These are phyloP conservation scores for Anastrepha obliqua DNA, from an alignment of 1,140 invertebrate species.

Conservation along the genomic window DNA sequence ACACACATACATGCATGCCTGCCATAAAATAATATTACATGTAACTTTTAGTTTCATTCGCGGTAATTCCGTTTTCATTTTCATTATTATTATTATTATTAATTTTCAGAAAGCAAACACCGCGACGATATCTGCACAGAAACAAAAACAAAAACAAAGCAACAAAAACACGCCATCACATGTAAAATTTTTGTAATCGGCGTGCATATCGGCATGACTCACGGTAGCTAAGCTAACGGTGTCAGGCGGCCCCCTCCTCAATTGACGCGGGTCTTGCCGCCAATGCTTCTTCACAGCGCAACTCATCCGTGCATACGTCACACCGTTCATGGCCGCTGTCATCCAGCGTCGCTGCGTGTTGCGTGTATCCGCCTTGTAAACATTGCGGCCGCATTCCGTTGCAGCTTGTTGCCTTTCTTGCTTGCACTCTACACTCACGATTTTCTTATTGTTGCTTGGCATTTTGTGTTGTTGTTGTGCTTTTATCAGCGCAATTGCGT, in stretches of 20 bases:
- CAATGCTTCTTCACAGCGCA: background rate
- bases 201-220: slow-evolving; percentile 38
- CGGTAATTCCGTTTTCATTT: slow-evolving; percentile 22
- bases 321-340: background rate
- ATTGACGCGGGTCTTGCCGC: background rate
- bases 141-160: background rate
- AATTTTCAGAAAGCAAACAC: slow-evolving; percentile 42
- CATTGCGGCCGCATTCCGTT: slow-evolving; percentile 41
- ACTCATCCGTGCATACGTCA: background rate
- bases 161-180: background rate
- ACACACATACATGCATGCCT: background rate
- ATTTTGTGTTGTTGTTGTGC: background rate
- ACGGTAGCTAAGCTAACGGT: slow-evolving; percentile 49
- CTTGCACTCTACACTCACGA: background rate
- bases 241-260: background rate
- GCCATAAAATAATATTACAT: slow-evolving; percentile 1
- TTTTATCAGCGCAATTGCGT: slow-evolving; percentile 40
- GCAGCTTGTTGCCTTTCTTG: slow-evolving; percentile 39
- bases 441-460: background rate
- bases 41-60: slow-evolving; percentile 32
- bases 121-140: background rate
- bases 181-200: slow-evolving; percentile 32
- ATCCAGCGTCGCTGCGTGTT: background rate
- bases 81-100: slow-evolving; percentile 42
- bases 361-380: slow-evolving; percentile 41